Evolutionary conservation across 2,888 invertebrate genomes (phyloP).

Genomic region (Caenorhabditis angaria): DNA sequence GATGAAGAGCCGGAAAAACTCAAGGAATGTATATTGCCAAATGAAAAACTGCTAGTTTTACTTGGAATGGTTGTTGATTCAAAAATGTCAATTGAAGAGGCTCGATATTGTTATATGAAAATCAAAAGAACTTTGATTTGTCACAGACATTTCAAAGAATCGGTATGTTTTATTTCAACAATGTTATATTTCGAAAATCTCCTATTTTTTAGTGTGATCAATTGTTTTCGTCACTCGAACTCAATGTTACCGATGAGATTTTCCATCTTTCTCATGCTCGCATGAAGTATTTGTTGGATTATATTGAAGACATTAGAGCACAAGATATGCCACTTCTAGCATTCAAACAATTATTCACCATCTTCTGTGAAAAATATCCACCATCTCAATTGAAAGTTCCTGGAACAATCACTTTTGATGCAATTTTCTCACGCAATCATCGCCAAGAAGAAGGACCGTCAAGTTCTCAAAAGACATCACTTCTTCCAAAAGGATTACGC

Average conservation of each 20-base stretch:
- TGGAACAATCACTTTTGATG: not conserved
- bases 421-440: not conserved
- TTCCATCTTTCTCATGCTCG: not conserved
- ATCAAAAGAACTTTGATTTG: slow-evolving; percentile 14
- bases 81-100: slow-evolving; percentile 3
- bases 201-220: not conserved
- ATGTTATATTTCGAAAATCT: not conserved
- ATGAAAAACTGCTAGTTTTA: slow-evolving; percentile 21
- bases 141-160: slow-evolving; percentile 14
- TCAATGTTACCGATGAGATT: not conserved
- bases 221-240: not conserved
- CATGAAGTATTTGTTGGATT: not conserved
- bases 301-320: not conserved
- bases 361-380: slow-evolving; percentile 18
- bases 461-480: not conserved
- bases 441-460: not conserved
- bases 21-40: slow-evolving; percentile 18
- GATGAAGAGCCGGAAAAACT: slow-evolving; percentile 10
- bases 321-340: not conserved
- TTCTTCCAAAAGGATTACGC: not conserved
- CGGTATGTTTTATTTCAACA: slow-evolving; percentile 1
- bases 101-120: not conserved
- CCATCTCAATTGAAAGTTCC: not conserved
- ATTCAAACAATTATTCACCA: slow-evolving; percentile 10
- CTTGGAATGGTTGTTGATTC: slow-evolving; percentile 15